Percentiles rank a stretch among this genome's conserved stretches.
These are phyloP conservation scores for Leptura quadrifasciata DNA, from an alignment of 2,888 invertebrate species.

Conservation along the genomic window DNA sequence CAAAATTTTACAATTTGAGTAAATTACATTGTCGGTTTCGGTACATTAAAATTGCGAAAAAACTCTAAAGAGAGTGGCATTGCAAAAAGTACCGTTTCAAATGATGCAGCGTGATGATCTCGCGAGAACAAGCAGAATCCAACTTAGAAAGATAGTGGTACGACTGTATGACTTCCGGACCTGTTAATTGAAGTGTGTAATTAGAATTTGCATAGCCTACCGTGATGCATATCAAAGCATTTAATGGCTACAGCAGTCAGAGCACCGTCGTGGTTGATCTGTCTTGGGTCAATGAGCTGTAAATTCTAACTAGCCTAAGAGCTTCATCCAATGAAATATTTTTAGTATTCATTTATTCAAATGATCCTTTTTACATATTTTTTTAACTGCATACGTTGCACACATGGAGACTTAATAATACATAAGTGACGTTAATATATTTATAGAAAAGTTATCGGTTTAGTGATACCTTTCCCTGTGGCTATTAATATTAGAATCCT, in stretches of 20 bases:
- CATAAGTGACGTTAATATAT: constrained; percentile 4
- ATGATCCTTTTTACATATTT: constrained; percentile 9
- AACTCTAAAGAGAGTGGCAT: not conserved
- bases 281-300: constrained; percentile 62
- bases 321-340: constrained; percentile 45
- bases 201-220: constrained; percentile 66
- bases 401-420: not conserved
- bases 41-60: not conserved
- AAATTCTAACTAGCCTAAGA: constrained; percentile 46
- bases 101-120: constrained; percentile 7
- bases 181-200: constrained; percentile 66
- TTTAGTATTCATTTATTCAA: constrained; percentile 46
- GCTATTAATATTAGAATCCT: not conserved
- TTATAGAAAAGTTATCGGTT: not conserved
- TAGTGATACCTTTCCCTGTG: not conserved
- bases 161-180: constrained; percentile 57
- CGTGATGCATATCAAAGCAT: constrained; percentile 65
- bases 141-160: constrained; percentile 28
- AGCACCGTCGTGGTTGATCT: constrained; percentile 60
- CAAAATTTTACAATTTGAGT: no score
- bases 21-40: not conserved
- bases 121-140: constrained; percentile 13
- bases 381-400: constrained; percentile 8
- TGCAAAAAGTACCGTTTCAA: not conserved
- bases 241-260: constrained; percentile 58